phyloP scores from a whole-genome alignment of 2,797 vertebrate species.

The Carapus acus region DNA sequence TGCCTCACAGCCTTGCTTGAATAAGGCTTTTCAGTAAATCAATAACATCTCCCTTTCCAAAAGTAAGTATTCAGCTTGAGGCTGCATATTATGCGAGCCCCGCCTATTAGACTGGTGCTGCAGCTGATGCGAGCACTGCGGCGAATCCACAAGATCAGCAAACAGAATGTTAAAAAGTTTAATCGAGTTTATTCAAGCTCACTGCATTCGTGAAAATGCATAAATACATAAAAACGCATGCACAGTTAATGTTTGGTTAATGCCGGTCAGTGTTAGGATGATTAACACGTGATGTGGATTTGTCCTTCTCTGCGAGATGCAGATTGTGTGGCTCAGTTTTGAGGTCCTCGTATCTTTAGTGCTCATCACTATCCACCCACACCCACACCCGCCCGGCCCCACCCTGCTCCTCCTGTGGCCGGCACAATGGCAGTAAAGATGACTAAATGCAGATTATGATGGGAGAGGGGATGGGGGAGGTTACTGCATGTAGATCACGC shows the following conservation, averaged over 20 bases:
- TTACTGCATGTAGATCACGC: conserved; percentile 29
- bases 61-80: conserved; percentile 15
- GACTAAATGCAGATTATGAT: too few relatives aligned
- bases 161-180: too few relatives aligned
- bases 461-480: neutral
- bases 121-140: conserved; percentile 2
- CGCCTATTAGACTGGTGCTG: conserved; percentile 22
- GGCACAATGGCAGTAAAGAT: conserved; percentile 15
- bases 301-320: too few relatives aligned
- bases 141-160: conserved; percentile 12
- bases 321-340: too few relatives aligned
- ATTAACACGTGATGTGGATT: too few relatives aligned
- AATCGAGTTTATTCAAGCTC: too few relatives aligned
- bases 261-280: too few relatives aligned
- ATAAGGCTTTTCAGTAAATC: conserved; percentile 59
- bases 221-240: too few relatives aligned
- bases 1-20: conserved; percentile 34
- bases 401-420: neutral
- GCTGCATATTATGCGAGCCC: conserved; percentile 13
- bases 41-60: conserved; percentile 47
- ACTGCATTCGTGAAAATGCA: too few relatives aligned
- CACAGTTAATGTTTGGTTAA: too few relatives aligned
- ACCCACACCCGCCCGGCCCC: neutral
- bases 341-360: conserved; percentile 23
- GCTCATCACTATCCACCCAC: conserved; percentile 12